phyloP scores from a whole-genome alignment of 1,140 invertebrate species.

The Drosophila nannoptera region DNA sequence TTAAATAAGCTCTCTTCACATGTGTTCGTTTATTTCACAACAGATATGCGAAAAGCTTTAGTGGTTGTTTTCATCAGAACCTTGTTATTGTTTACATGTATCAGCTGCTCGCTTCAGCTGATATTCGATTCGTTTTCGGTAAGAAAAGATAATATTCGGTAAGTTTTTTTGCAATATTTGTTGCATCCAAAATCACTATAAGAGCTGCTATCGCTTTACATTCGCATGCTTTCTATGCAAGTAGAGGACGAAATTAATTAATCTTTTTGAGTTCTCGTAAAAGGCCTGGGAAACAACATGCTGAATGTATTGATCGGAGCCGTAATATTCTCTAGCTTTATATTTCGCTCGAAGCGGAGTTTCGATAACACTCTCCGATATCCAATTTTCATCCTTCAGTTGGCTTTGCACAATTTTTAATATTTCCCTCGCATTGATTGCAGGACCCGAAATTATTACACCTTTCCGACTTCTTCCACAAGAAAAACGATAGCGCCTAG shows the following conservation, averaged over 20 bases:
- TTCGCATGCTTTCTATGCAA: constrained; percentile 1
- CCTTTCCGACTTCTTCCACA: not conserved
- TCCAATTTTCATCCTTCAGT: constrained; percentile 28
- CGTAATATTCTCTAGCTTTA: not conserved
- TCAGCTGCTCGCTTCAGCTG: too few species aligned
- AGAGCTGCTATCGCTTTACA: too few species aligned
- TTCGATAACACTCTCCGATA: constrained; percentile 14
- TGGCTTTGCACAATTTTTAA: not conserved
- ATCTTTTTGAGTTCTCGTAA: not conserved
- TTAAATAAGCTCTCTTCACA: too few species aligned
- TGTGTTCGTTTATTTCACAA: too few species aligned
- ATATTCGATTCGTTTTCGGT: too few species aligned
- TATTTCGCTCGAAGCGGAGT: constrained; percentile 5
- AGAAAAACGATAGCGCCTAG: constrained; percentile 11
- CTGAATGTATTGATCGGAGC: constrained; percentile 18
- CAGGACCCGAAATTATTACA: not conserved
- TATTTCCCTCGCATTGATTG: not conserved
- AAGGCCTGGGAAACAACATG: constrained; percentile 3
- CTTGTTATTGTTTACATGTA: too few species aligned
- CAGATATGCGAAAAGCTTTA: too few species aligned
- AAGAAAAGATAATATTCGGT: too few species aligned
- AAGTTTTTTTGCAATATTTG: too few species aligned
- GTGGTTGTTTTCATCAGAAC: too few species aligned
- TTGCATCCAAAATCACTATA: too few species aligned
- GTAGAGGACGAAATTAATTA: constrained; percentile 6